A percentile compares a stretch with the other conserved stretches of the same genome.
These are phyloP conservation scores for Epizoanthus ramosus DNA, from an alignment of 92 coral and sea anemone genomes.

Conservation along the genomic window DNA sequence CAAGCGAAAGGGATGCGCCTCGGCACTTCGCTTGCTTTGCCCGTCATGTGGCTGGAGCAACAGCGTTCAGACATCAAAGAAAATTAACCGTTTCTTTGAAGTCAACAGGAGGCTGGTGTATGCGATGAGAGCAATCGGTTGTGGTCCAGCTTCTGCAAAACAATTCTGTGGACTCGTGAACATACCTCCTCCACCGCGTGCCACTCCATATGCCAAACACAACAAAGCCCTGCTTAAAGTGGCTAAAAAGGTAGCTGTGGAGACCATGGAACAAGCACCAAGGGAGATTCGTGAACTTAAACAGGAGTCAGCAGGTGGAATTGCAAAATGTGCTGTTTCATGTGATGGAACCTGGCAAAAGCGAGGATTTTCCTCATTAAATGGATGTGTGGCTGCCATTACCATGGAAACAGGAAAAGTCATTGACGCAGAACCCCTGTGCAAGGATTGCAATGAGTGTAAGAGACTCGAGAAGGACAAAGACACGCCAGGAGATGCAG, in stretches of 20 bases:
- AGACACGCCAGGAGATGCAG: conserved; percentile 34
- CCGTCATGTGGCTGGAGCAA: conserved; percentile 42
- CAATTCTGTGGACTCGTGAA: conserved; percentile 55
- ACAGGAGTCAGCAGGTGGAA: neutral
- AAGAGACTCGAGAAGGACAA: conserved; percentile 39
- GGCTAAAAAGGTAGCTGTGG: conserved; percentile 20
- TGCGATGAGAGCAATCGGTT: conserved; percentile 50
- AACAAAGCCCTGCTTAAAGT: conserved; percentile 47
- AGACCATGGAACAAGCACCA: conserved; percentile 45
- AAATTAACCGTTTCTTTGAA: conserved; percentile 31
- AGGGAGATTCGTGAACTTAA: conserved; percentile 39
- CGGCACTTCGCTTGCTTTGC: conserved; percentile 31
- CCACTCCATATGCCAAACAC: no score
- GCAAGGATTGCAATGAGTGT: conserved; percentile 44
- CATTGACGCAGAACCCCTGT: conserved; percentile 44
- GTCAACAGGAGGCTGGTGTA: conserved; percentile 45
- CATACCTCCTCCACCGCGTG: conserved; percentile 26
- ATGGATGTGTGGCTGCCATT: conserved; percentile 42
- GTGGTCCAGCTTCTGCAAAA: conserved; percentile 45
- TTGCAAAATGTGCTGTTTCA: conserved; percentile 42
- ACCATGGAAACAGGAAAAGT: conserved; percentile 42
- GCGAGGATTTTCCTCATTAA: conserved; percentile 44
- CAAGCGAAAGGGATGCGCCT: conserved; percentile 50
- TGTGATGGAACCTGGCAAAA: conserved; percentile 56
- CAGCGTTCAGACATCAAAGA: conserved; percentile 5